Percentiles rank a stretch among this genome's conserved stretches.
These are phyloP conservation scores for Octonoba sinensis DNA, from an alignment of 2,888 invertebrate genomes.

Conservation along the genomic window DNA sequence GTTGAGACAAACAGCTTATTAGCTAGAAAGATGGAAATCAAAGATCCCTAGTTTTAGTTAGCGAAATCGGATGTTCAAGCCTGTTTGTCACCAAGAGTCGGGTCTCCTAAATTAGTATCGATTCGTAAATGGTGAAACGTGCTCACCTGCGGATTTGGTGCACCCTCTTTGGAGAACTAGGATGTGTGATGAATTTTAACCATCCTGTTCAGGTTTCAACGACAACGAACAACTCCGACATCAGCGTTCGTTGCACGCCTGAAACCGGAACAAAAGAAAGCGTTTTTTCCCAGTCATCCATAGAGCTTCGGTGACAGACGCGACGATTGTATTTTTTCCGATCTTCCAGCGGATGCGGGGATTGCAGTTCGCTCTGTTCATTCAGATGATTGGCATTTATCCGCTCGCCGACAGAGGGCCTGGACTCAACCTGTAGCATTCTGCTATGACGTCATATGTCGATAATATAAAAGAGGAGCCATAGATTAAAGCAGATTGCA, in stretches of 20 bases:
- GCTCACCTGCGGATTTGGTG: slow-evolving; percentile 24
- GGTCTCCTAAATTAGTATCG: slow-evolving; percentile 34
- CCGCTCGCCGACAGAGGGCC: slow-evolving; percentile 33
- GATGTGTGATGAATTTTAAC: background rate
- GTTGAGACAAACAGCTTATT: no score
- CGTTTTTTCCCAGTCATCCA: background rate
- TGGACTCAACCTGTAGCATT: slow-evolving; percentile 33
- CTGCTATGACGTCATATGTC: slow-evolving; percentile 33
- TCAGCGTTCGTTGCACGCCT: slow-evolving; percentile 50
- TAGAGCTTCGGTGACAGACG: background rate
- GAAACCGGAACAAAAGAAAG: slow-evolving; percentile 52
- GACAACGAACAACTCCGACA: slow-evolving; percentile 52
- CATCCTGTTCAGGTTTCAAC: slow-evolving; percentile 59
- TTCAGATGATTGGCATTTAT: slow-evolving; percentile 26
- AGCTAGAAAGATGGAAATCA: no score
- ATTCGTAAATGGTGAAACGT: slow-evolving; percentile 41
- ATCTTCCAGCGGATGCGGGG: slow-evolving; percentile 2
- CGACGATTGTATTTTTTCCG: background rate
- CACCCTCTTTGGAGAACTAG: slow-evolving; percentile 1
- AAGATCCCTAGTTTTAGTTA: no score
- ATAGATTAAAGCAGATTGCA: background rate
- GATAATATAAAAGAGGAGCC: slow-evolving; percentile 18
- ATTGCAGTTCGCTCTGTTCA: slow-evolving; percentile 21
- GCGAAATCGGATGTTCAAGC: no score
- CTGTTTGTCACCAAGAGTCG: slow-evolving; percentile 11